Evolutionary conservation across 1,140 invertebrate genomes (phyloP).

Genomic region (Trichoplusia ni): DNA sequence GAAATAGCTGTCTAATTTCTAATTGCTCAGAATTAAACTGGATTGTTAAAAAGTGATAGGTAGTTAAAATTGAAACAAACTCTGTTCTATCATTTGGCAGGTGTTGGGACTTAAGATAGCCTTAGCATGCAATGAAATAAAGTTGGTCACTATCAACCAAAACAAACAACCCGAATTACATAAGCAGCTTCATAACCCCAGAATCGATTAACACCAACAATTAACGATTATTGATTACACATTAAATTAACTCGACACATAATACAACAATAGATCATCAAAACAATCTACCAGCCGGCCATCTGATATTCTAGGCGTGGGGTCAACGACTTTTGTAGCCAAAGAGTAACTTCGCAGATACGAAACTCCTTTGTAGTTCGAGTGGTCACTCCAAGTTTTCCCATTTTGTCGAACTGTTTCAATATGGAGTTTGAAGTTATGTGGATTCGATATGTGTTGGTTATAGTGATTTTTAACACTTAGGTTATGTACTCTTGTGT

Average conservation of each 20-base stretch:
- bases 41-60: too few species aligned
- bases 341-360: conserved; percentile 7
- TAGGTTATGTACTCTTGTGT: too few species aligned
- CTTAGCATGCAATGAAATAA: not conserved
- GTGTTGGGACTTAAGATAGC: too few species aligned
- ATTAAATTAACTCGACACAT: not conserved
- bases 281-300: conserved; percentile 19
- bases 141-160: not conserved
- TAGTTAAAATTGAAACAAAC: too few species aligned
- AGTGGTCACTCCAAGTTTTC: conserved; percentile 17
- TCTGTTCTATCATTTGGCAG: too few species aligned
- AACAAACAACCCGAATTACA: not conserved
- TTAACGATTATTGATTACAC: conserved; percentile 4
- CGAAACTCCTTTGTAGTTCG: not conserved
- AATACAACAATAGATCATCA: conserved; percentile 11
- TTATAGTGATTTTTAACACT: not conserved
- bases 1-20: too few species aligned
- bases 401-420: conserved; percentile 19
- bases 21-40: too few species aligned
- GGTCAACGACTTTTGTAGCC: conserved; percentile 5
- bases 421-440: conserved; percentile 1
- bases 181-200: not conserved
- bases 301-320: conserved; percentile 24
- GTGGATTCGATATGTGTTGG: not conserved
- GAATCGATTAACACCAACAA: not conserved